Base-by-base conservation (phyloP, 2,888 invertebrate species). In the Rosalia funebris region DNA sequence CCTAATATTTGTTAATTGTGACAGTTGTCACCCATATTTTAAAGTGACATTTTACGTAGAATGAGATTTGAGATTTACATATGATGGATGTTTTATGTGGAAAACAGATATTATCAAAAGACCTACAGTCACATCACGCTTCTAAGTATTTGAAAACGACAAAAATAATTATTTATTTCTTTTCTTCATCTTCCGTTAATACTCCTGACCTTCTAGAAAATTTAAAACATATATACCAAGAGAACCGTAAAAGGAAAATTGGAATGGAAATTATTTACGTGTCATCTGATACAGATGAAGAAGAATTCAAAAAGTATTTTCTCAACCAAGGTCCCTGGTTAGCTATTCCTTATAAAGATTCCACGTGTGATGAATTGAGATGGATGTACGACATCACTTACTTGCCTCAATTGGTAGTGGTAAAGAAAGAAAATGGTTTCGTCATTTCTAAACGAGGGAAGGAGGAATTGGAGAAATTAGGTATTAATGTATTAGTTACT, bases 261-360 rank as follows among this genome's bases (percentile, higher is more conserved):
- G 64, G 64, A 3, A 71, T 72, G 60, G 71, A 72, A 42, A 59
- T 73, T 0, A 63, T 73, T 11, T 73, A 69, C 44, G 70, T 73
- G 3, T 62, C 70, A 1, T 63, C 71, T 1, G 73, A 73, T 44
- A 67, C 62, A 1, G 68, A 69, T 4, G 62, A 67, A 16, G 61
- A 62, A 15, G 53, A 45, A n/a, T 73, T 63, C 31, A 63, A 60
- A 5, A 20, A 57, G 14, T 66, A 70, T 17, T 65, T 69, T 3
- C 44, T 31, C n/a, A 53, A 25, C 5, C 72, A 73, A 39, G 73
- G 73, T n/a, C 65, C 69, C 0, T 73, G 73, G 73, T 41, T 64
- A 31, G 69, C 71, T 1, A 45, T 73, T 5, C 71, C 72, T 1
- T 68, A 69, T 19, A 65, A 69, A 31, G 50, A 55, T 12, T 31